Conservation (phyloP, 2,113 vertebrate species). For the Heliornis fulica region DNA sequence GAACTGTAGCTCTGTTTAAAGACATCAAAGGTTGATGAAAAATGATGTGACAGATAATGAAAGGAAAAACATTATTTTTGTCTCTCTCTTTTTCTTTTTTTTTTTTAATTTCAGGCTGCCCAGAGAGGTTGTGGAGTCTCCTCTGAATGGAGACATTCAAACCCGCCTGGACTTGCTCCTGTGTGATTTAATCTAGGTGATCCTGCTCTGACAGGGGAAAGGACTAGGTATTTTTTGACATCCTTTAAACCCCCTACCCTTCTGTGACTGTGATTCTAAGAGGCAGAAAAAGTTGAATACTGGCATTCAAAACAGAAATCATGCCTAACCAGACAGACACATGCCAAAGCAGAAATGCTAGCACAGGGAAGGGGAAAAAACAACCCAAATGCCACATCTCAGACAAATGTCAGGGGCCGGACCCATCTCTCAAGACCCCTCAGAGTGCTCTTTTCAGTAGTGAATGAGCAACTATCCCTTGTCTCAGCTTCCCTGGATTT, state of each 20-base stretch:
- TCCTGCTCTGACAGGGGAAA: too few species aligned
- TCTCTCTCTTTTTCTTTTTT: neutral
- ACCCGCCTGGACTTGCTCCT: too few species aligned
- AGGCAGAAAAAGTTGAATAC: neutral
- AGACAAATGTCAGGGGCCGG: neutral
- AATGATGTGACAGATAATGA: neutral
- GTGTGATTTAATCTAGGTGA: too few species aligned
- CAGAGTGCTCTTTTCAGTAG: neutral
- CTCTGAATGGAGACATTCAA: too few species aligned
- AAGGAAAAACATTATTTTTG: neutral
- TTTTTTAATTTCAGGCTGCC: too few species aligned
- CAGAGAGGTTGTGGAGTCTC: too few species aligned
- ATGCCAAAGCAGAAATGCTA: neutral
- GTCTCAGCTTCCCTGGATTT: neutral
- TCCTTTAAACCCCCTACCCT: too few species aligned
- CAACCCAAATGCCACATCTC: neutral
- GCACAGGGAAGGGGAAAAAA: neutral
- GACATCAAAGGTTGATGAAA: neutral
- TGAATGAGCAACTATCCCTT: neutral
- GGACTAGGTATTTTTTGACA: too few species aligned
- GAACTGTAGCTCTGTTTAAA: neutral
- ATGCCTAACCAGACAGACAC: neutral
- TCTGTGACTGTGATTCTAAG: too few species aligned
- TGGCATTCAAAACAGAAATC: neutral
- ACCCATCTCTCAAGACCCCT: rapidly evolving